These are phyloP conservation scores for Dynastes grantii DNA, from an alignment of 2,888 invertebrate genomes.

Conservation along the genomic window DNA sequence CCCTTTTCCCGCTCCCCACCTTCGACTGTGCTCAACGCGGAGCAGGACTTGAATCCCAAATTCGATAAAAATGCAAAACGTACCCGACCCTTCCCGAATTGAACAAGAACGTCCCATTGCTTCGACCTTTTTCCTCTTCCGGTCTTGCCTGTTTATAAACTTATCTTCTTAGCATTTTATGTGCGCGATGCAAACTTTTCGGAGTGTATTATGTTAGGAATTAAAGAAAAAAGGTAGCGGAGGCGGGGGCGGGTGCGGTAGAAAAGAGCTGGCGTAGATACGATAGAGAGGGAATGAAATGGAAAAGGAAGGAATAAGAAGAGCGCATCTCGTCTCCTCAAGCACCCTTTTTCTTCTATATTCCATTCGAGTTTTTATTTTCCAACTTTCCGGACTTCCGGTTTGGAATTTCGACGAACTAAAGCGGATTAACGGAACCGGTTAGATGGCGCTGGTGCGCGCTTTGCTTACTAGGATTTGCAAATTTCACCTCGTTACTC, in stretches of 20 bases:
- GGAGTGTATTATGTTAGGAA: slow-evolving; percentile 35
- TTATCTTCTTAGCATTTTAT: slow-evolving; percentile 48
- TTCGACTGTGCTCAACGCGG: not conserved
- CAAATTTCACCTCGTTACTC: slow-evolving; percentile 33
- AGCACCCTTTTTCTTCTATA: slow-evolving; percentile 11
- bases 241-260: not conserved
- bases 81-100: slow-evolving; percentile 29
- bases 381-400: slow-evolving; percentile 36
- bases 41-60: slow-evolving; percentile 17
- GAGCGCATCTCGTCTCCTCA: not conserved
- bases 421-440: slow-evolving; percentile 21
- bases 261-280: not conserved
- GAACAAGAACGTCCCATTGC: slow-evolving; percentile 36
- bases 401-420: slow-evolving; percentile 37
- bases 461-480: slow-evolving; percentile 11
- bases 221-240: slow-evolving; percentile 25
- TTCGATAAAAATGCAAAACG: slow-evolving; percentile 50
- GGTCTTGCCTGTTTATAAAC: slow-evolving; percentile 40
- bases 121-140: slow-evolving; percentile 14
- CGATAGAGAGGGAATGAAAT: slow-evolving; percentile 8
- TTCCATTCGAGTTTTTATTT: slow-evolving; percentile 42
- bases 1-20: not conserved
- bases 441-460: slow-evolving; percentile 23
- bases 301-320: not conserved
- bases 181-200: slow-evolving; percentile 44